A percentile compares a stretch with the other conserved stretches of the same genome.
Evolutionary conservation across 2,113 vertebrate genomes (phyloP).

Genomic region (Xiphophorus hellerii): DNA sequence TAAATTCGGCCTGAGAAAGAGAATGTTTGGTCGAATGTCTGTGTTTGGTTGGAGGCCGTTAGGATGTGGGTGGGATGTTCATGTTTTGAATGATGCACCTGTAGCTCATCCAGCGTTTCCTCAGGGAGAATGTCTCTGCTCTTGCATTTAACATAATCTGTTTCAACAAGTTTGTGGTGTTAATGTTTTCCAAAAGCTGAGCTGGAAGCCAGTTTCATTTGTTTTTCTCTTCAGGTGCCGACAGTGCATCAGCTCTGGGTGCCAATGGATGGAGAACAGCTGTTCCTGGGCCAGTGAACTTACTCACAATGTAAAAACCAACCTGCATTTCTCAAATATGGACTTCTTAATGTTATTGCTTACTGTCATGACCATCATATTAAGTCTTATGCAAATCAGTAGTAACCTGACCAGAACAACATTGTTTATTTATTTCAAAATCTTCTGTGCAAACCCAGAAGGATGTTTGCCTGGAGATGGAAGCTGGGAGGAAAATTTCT

Average conservation of each 20-base stretch:
- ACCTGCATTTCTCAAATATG: not conserved
- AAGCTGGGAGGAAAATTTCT: conserved; percentile 3
- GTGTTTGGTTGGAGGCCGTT: too few relatives aligned
- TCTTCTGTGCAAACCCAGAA: conserved; percentile 23
- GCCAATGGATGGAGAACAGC: conserved; percentile 42
- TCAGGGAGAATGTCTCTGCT: too few relatives aligned
- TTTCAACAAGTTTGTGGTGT: not conserved
- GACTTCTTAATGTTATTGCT: not conserved
- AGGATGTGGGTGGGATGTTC: too few relatives aligned
- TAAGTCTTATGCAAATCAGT: not conserved
- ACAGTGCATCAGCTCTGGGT: conserved; percentile 51
- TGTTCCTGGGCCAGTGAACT: conserved; percentile 47
- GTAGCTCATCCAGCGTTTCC: too few relatives aligned
- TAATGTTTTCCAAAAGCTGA: not conserved
- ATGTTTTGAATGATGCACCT: too few relatives aligned
- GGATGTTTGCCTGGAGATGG: conserved; percentile 18
- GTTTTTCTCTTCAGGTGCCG: conserved; percentile 51
- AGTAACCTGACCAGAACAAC: not conserved
- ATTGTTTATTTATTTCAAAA: not conserved
- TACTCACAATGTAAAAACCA: not conserved
- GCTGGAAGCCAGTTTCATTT: not conserved
- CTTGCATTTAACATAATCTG: not conserved
- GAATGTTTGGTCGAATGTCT: too few relatives aligned
- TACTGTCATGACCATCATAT: not conserved
- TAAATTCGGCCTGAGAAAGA: too few relatives aligned